Evolutionary conservation across 2,888 invertebrate species (phyloP), one percentile per base, ranked within the genome.

Genomic region (Notodonta ziczac): DNA sequence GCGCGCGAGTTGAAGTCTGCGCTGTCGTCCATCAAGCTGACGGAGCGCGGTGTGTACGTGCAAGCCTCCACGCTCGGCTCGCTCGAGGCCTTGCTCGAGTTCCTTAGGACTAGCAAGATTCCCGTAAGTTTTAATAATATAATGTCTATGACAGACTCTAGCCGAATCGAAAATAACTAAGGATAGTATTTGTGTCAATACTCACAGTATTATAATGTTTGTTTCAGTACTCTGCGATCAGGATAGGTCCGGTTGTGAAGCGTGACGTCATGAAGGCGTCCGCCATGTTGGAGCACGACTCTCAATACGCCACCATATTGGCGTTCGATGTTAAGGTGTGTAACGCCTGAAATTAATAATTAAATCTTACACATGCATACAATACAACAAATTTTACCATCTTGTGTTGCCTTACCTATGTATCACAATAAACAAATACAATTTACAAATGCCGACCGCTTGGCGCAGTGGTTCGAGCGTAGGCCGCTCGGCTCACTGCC

Each of bases 11-110:
- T 99, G 77, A 96, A 97, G 82, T 96, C 97, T 35, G 99, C 98
- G 3, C 94, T 99, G 57, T 98, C 97, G 59, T 97, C 97, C 42
- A 99, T 99, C 82, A 98, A 98, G 86, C 91, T 98, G 71, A 96
- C 97, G 48, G 98, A 97, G 73, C 95, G 98, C 67, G 99, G 99
- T 54, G 99, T 99, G 53, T 99, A 98, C 90, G 99, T 99, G n/a
- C 99, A 99, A 84, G 99, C 99, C 0, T 99, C 99, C 1, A 99
- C 99, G n/a, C 95, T 99, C 7, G 99, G 99, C 8, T 99, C 99
- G 0, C 94, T 99, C 10, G 99, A 99, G 89, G 99, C 99, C 0
- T 92, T 99, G 60, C 94, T 99, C 6, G 98, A 99, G 86, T 99
- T 99, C 93, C 95, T 99, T 59, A 96, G 96, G 76, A 95, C 96